A percentile compares a stretch with the other conserved stretches of the same genome.
phyloP scores from a whole-genome alignment of 2,113 vertebrate species.

The Pelodiscus sinensis region DNA sequence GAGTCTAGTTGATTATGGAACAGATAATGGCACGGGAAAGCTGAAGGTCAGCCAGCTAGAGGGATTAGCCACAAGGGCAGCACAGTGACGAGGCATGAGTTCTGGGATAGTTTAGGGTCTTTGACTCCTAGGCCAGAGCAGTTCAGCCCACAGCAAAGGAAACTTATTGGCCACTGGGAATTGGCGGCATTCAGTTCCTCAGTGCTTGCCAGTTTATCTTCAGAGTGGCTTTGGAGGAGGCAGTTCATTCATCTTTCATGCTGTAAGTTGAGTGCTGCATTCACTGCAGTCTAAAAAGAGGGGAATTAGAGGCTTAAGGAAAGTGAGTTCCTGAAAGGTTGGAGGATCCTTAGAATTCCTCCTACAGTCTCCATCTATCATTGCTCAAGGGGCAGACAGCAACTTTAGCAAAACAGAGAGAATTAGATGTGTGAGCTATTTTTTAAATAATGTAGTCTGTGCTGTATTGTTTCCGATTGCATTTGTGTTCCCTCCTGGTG shows the following conservation, averaged over 20 bases:
- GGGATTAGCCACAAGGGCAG: background rate
- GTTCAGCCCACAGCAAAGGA: background rate
- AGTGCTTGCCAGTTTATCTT: background rate
- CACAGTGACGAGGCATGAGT: background rate
- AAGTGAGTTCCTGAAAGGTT: background rate
- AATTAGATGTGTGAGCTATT: background rate
- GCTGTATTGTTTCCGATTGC: background rate
- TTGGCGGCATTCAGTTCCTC: background rate
- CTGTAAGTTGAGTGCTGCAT: rapidly evolving
- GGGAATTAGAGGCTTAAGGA: background rate
- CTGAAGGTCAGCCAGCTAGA: background rate
- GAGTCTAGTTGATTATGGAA: background rate
- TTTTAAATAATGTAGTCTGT: rapidly evolving
- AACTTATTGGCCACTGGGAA: background rate
- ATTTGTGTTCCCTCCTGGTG: background rate
- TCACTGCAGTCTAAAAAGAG: rapidly evolving
- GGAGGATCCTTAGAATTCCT: background rate
- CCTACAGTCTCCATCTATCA: background rate
- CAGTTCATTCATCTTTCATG: rapidly evolving
- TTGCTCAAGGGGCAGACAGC: background rate
- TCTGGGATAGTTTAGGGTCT: background rate
- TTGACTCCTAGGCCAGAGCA: background rate
- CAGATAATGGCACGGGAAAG: conserved; percentile 25
- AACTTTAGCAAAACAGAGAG: background rate
- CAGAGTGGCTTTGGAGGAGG: background rate